Evolutionary conservation across 2,797 vertebrate species (phyloP), one percentile per base, ranked within the genome.

Genomic region (Coilia nasus): DNA sequence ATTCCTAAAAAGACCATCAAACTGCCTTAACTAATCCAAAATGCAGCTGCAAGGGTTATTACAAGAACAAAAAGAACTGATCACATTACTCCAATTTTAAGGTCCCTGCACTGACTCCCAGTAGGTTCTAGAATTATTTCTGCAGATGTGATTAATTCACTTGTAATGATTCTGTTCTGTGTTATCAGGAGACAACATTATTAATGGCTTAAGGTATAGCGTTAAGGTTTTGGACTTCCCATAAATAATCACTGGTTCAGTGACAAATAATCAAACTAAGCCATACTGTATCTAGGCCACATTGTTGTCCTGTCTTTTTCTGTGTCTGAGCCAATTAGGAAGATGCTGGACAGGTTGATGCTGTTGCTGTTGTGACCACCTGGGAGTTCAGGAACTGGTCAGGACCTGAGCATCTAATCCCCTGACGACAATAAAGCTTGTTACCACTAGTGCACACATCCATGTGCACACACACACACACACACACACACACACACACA

Each of bases 261-360:
- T 71, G 64, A 31, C 28, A 71, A 71, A 25, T 31, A 71, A 71
- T 71, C 25, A 71, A 71, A 71, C 12, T 25, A 44, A 21, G 31
- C 15, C 31, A 41, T 44, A 14, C 62, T 67, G 31, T n/a, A 78
- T 78, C 71, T 19, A n/a, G 71, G 35, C 35, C 71, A 78, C 44
- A 78, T 44, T 78, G 71, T 78, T 14, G 6, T 10, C 35, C 2
- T 78, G 71, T 31, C 71, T 78, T 44, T 78, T 78, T 19, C 50
- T 35, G 35, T 44, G 71, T 44, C 71, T 78, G 31, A 78, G 35
- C 71, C 71, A 78, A 78, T 78, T 78, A 78, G 41, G 14, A 44
- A 78, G 71, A 78, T 44, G 19, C 17, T 78, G 71, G 35, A 78
- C 31, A 78, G 71, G 17, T 21, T 17, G 35, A 19, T 78, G 71